phyloP scores from a whole-genome alignment of 53 echinoderm and acorn worm genomes.

The Pentamera pediparva region DNA sequence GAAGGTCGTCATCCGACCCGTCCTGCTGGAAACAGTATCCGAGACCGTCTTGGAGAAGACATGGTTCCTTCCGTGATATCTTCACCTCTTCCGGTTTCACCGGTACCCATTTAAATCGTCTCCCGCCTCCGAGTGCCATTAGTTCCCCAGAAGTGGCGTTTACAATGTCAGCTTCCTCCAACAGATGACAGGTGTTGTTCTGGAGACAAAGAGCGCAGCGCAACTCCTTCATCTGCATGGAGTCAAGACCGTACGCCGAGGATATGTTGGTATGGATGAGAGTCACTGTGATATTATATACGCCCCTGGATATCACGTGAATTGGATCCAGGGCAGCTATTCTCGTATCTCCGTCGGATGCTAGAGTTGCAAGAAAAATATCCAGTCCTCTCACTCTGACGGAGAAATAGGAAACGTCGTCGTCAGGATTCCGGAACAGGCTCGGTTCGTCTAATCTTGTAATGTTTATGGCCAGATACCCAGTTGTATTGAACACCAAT shows the following conservation, averaged over 20 bases:
- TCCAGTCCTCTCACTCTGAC: neutral
- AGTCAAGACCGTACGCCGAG: slow-evolving; percentile 13
- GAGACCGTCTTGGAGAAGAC: neutral
- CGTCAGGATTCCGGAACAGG: too few relatives aligned
- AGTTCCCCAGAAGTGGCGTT: too few relatives aligned
- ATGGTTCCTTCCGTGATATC: neutral
- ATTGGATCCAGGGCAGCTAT: neutral
- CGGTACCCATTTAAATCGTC: neutral
- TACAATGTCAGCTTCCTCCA: neutral
- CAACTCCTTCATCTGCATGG: neutral
- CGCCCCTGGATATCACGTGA: neutral
- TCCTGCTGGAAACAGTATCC: neutral
- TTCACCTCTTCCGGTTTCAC: neutral
- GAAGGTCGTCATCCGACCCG: too few relatives aligned
- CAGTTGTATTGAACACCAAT: neutral
- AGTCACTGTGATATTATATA: neutral
- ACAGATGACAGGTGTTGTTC: neutral
- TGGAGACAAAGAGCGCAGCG: neutral
- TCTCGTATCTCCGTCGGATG: neutral
- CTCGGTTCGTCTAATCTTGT: too few relatives aligned
- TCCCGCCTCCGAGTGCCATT: neutral
- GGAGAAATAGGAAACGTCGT: slow-evolving; percentile 5
- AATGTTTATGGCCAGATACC: neutral
- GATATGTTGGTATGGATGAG: neutral
- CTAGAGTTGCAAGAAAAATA: neutral